phyloP scores from a whole-genome alignment of 2,888 invertebrate species.

The Cryptocephalus primarius region DNA sequence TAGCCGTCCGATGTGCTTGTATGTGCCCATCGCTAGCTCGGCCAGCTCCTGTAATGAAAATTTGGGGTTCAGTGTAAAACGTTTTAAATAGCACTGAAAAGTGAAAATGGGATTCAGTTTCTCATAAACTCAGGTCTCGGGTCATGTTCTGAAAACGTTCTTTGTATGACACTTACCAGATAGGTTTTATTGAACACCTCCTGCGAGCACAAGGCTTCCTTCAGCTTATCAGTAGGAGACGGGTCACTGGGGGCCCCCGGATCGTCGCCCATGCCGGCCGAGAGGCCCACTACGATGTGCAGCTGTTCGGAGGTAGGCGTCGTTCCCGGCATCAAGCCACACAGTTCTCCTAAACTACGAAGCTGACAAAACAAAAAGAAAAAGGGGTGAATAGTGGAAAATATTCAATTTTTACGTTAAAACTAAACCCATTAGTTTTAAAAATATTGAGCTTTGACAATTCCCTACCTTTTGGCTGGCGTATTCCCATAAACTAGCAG shows the following conservation, averaged over 20 bases:
- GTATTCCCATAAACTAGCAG: constrained; percentile 78
- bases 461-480: constrained; percentile 48
- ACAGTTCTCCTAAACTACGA: constrained; percentile 74
- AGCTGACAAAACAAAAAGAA: constrained; percentile 44
- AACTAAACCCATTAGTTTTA: background rate
- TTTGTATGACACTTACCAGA: too few relatives aligned
- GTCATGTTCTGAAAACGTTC: too few relatives aligned
- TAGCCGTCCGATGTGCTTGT: constrained; percentile 75
- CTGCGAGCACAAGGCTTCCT: constrained; percentile 83
- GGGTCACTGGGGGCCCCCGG: constrained; percentile 42
- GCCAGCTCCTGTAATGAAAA: constrained; percentile 57
- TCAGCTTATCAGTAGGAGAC: constrained; percentile 70
- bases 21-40: constrained; percentile 91
- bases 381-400: background rate
- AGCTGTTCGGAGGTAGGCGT: constrained; percentile 78
- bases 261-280: constrained; percentile 79
- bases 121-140: too few relatives aligned
- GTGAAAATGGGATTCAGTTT: background rate
- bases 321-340: constrained; percentile 78
- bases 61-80: background rate
- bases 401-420: background rate
- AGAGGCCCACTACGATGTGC: constrained; percentile 80
- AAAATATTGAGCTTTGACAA: too few relatives aligned
- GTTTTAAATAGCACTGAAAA: background rate
- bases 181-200: constrained; percentile 84